phyloP scores from a whole-genome alignment of 2,113 vertebrate species.

The Ceyx margarethae region DNA sequence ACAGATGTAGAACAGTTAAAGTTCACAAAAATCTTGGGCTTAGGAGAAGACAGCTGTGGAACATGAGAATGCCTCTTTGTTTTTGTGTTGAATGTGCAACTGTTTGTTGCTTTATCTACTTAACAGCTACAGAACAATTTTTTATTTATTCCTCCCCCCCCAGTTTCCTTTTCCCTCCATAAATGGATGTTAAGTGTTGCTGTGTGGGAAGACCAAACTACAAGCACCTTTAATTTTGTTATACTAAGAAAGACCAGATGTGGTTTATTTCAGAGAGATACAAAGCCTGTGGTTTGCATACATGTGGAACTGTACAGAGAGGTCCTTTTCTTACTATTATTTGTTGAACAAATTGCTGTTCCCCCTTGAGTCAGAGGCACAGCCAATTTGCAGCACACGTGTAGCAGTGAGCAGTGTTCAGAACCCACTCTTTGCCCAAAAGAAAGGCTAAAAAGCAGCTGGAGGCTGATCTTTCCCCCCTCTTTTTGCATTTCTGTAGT shows the following conservation, averaged over 20 bases:
- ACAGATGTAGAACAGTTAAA: constrained; percentile 15
- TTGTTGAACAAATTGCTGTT: constrained; percentile 14
- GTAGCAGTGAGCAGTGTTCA: not conserved
- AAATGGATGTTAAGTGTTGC: not conserved
- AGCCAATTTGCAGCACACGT: not conserved
- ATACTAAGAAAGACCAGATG: not conserved
- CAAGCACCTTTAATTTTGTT: not conserved
- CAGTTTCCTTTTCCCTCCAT: not conserved
- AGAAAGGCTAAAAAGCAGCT: not conserved
- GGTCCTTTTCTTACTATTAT: not conserved
- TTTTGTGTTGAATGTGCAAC: constrained; percentile 17
- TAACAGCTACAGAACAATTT: not conserved
- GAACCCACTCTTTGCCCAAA: not conserved
- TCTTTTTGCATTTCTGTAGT: not conserved
- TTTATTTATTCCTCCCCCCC: not conserved
- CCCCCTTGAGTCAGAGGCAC: not conserved
- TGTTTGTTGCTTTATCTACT: constrained; percentile 38
- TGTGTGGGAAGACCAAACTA: not conserved
- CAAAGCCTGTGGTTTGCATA: not conserved
- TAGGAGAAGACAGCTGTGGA: constrained; percentile 40
- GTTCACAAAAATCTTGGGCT: not conserved
- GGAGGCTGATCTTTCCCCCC: not conserved
- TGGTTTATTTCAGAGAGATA: not conserved
- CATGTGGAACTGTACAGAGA: not conserved
- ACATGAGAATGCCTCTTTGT: constrained; percentile 15